A percentile compares a stretch with the other conserved stretches of the same genome.
Evolutionary conservation across 2,113 vertebrate genomes (phyloP).

Genomic region (Psophia crepitans): DNA sequence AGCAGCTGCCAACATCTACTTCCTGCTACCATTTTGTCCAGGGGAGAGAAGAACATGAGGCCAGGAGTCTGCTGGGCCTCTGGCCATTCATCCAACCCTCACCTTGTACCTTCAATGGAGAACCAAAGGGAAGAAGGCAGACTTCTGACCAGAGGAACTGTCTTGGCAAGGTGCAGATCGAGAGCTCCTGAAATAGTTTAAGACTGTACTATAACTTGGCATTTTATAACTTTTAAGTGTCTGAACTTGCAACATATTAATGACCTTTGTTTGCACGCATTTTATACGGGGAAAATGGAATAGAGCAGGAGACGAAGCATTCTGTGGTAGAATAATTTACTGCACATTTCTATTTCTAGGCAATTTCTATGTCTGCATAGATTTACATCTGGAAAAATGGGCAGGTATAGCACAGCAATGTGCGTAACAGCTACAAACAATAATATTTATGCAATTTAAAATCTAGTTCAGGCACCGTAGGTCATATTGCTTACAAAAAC

Average conservation of each 20-base stretch:
- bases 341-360: background rate
- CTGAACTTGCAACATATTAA: background rate
- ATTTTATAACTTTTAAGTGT: background rate
- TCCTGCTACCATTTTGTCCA: background rate
- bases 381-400: conserved; percentile 23
- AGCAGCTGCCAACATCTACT: background rate
- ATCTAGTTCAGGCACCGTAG: background rate
- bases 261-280: background rate
- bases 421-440: background rate
- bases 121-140: background rate
- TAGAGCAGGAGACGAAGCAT: background rate
- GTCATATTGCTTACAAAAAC: background rate
- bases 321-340: background rate
- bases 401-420: background rate
- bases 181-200: background rate
- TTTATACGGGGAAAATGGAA: background rate
- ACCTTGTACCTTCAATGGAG: background rate
- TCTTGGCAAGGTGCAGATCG: background rate
- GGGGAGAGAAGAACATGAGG: background rate
- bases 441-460: background rate
- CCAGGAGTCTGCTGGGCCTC: background rate
- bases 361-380: background rate
- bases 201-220: background rate
- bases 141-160: background rate
- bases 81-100: background rate